Evolutionary conservation across 1,140 invertebrate genomes (phyloP).

Genomic region (Watersipora subatra): DNA sequence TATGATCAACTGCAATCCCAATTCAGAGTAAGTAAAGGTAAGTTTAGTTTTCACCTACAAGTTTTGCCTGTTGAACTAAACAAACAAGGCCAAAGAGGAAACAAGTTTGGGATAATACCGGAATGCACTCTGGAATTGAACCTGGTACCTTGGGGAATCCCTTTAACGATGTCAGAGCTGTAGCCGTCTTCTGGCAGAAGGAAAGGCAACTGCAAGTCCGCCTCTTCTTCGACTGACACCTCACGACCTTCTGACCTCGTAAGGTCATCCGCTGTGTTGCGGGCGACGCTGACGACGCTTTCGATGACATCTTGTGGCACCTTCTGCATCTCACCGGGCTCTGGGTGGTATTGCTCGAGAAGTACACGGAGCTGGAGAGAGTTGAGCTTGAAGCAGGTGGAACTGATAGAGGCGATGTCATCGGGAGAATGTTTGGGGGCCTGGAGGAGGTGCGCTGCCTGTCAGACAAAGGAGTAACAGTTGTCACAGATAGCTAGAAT

Average conservation of each 20-base stretch:
- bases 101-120: too few relatives aligned
- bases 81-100: too few relatives aligned
- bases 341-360: constrained; percentile 65
- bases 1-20: too few relatives aligned
- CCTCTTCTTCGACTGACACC: constrained; percentile 62
- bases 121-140: too few relatives aligned
- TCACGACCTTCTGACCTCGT: constrained; percentile 75
- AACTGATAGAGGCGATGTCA: constrained; percentile 72
- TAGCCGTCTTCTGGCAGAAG: constrained; percentile 93
- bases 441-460: constrained; percentile 47
- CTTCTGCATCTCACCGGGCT: constrained; percentile 48
- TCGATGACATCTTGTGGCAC: constrained; percentile 29
- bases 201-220: constrained; percentile 73
- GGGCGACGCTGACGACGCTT: constrained; percentile 61
- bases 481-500: not conserved
- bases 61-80: too few relatives aligned
- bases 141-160: constrained; percentile 45
- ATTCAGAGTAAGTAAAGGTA: too few relatives aligned
- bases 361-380: constrained; percentile 70
- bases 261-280: constrained; percentile 81
- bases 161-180: constrained; percentile 85
- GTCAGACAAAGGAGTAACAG: constrained; percentile 3
- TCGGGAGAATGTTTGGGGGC: constrained; percentile 76
- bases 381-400: constrained; percentile 94
- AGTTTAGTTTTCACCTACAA: too few relatives aligned